Percentiles rank a stretch among this genome's conserved stretches.
Conservation (phyloP, 2,797 vertebrate species). For the Notamacropus eugenii region DNA sequence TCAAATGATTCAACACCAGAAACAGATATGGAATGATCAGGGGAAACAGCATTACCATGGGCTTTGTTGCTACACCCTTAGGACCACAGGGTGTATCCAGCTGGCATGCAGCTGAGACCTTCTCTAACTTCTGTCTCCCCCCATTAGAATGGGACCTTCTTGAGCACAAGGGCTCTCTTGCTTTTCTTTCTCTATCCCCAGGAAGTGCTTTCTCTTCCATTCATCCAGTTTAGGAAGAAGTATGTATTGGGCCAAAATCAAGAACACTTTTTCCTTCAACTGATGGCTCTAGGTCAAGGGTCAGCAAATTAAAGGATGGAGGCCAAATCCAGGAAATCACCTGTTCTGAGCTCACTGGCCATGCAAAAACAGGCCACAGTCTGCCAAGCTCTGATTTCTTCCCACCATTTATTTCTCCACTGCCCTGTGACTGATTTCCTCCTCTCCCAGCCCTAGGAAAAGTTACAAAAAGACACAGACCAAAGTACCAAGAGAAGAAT, state of each 20-base stretch:
- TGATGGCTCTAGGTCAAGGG: not conserved
- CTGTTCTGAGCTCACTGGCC: not conserved
- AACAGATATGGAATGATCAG: not conserved
- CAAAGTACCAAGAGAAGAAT: not conserved
- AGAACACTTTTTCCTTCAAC: not conserved
- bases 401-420: not conserved
- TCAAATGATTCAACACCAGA: not conserved
- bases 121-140: not conserved
- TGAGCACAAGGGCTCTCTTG: not conserved
- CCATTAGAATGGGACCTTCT: not conserved
- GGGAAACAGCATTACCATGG: not conserved
- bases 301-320: not conserved
- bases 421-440: not conserved
- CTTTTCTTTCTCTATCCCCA: not conserved
- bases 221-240: not conserved
- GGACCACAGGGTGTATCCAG: not conserved
- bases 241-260: not conserved
- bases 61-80: not conserved
- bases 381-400: not conserved
- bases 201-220: not conserved
- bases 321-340: not conserved
- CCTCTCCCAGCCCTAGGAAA: not conserved
- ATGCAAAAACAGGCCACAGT: not conserved
- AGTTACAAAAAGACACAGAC: not conserved
- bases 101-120: not conserved